Conservation (phyloP, 2,113 vertebrate species). For the Mobula hypostoma region DNA sequence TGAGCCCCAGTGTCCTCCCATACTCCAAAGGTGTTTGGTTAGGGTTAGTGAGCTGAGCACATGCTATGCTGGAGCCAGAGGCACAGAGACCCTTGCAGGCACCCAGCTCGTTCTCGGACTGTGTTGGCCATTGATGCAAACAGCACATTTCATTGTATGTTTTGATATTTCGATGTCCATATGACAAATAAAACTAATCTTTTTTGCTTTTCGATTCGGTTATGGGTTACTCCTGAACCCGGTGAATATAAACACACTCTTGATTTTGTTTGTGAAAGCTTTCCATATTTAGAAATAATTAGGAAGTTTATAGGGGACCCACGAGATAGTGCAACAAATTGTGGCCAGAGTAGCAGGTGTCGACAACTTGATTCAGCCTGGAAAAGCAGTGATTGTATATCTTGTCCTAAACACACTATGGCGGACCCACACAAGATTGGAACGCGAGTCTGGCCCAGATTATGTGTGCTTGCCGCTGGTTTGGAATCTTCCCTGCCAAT, state of each 20-base stretch:
- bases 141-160: no score
- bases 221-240: not conserved
- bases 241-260: not conserved
- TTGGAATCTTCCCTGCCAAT: constrained; percentile 17
- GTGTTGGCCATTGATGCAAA: no score
- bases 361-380: not conserved
- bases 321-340: not conserved
- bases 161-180: no score
- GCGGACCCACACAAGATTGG: not conserved
- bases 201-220: not conserved
- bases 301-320: not conserved
- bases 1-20: no score
- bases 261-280: not conserved
- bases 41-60: no score
- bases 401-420: not conserved
- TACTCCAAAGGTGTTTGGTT: no score
- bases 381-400: not conserved
- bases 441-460: not conserved
- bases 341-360: not conserved
- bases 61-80: no score
- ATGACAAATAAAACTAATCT: no score
- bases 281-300: not conserved
- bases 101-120: no score
- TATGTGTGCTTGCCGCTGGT: not conserved
- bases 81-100: no score